Conservation (phyloP, 1,140 invertebrate genomes). For the Neodiprion virginianus region DNA sequence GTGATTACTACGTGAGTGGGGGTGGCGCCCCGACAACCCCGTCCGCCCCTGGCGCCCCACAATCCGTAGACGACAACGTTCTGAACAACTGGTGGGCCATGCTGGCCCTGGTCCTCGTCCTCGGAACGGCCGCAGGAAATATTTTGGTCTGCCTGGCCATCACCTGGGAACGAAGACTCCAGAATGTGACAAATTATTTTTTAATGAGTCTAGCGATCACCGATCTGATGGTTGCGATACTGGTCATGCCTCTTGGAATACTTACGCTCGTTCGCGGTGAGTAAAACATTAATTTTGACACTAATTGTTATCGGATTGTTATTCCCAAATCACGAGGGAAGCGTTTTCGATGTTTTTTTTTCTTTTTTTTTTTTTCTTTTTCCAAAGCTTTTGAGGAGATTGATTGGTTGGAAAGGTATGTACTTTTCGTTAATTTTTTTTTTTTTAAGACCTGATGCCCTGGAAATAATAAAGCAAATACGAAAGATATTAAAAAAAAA, state of each 20-base stretch:
- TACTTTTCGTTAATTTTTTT: neutral
- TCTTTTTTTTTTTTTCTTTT: neutral
- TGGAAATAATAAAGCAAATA: neutral
- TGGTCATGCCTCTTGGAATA: constrained; percentile 91
- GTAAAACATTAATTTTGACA: constrained; percentile 35
- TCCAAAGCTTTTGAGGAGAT: neutral
- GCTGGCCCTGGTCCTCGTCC: constrained; percentile 78
- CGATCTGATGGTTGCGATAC: constrained; percentile 89
- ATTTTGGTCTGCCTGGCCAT: constrained; percentile 93
- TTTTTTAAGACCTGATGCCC: neutral
- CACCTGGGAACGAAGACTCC: constrained; percentile 83
- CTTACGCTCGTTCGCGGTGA: constrained; percentile 79
- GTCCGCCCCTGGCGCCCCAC: neutral
- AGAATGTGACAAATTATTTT: constrained; percentile 97
- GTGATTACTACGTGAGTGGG: constrained; percentile 30
- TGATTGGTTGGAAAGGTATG: neutral
- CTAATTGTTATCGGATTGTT: neutral
- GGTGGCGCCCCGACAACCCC: constrained; percentile 16
- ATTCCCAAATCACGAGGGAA: neutral
- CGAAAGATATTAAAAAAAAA: neutral
- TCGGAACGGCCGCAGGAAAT: constrained; percentile 91
- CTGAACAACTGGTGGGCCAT: constrained; percentile 78
- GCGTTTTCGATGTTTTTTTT: neutral
- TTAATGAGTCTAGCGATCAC: constrained; percentile 95
- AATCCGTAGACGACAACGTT: constrained; percentile 37